Base-by-base conservation (phyloP, 2,113 vertebrate genomes). In the Ictidomys tridecemlineatus region DNA sequence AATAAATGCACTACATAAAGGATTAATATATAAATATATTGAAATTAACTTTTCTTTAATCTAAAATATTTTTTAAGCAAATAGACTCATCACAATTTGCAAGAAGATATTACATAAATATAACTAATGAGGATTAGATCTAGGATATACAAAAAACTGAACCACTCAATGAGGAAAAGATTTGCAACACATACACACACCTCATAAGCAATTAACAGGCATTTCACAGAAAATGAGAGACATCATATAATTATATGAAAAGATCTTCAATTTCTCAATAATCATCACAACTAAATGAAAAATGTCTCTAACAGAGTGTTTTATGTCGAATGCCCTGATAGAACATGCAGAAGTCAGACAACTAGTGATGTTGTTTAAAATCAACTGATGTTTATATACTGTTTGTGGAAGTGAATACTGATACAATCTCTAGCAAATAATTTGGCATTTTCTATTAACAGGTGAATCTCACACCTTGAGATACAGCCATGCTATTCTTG, bases 161-260 rank as follows among this genome's bases (percentile, higher is more conserved):
- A 65, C 37, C 39, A 42, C 9, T 90, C 48, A 80, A 24, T 34
- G n/a, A 28, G 34, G 61, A 79, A 80, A 77, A 10, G 42, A 85
- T 37, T 85, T 63, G 26, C 74, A 69, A 85, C 30, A 42, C 39
- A 42, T 14, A 61, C 0, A 12, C 2, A 58, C 2, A 80, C 58
- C 72, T 13, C 20, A 26, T 39, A 18, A 5, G 4, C 42, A 65
- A 61, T 72, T 63, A 92, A 72, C 37, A 72, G 4, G 0, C 22
- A 95, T 90, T 94, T 90, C 84, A 93, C 32, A 85, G n/a, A 77
- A 94, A 34, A 32, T 14, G 45, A 87, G 48, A 79, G 20, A 89
- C 39, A 17, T 63, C n/a, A 26, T 32, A 63, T 76, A 51, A 56
- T 32, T 16, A 4, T 65, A 16, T 67, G 20, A 83, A 48, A 87